phyloP scores from a whole-genome alignment of 2,888 invertebrate species.

The Leptodirus hochenwartii region DNA sequence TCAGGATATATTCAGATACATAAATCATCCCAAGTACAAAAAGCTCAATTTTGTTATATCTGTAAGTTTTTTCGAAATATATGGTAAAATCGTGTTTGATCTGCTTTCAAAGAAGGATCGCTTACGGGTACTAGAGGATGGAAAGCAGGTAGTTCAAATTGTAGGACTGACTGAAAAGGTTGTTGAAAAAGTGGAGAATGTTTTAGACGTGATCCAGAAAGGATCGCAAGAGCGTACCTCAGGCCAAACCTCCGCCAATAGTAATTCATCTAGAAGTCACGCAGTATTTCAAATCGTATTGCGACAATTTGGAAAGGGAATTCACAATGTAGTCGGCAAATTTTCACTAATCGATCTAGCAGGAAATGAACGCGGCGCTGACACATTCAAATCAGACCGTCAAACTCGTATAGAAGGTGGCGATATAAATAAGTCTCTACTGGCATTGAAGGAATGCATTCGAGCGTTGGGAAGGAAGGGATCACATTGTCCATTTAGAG shows the following conservation, averaged over 20 bases:
- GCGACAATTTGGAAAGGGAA: constrained; percentile 39
- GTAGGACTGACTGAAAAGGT: constrained; percentile 87
- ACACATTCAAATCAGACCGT: constrained; percentile 88
- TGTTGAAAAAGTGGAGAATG: constrained; percentile 82
- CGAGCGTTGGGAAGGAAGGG: constrained; percentile 88
- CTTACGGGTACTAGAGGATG: constrained; percentile 89
- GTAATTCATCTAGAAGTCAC: constrained; percentile 95
- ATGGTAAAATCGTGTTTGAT: constrained; percentile 90
- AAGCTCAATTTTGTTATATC: constrained; percentile 73
- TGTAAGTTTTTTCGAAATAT: constrained; percentile 97
- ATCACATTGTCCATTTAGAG: constrained; percentile 91
- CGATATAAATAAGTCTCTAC: constrained; percentile 90
- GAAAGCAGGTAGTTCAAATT: constrained; percentile 92
- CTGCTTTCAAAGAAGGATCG: constrained; percentile 81
- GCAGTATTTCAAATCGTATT: constrained; percentile 97
- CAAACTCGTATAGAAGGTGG: constrained; percentile 87
- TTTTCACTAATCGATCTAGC: constrained; percentile 96
- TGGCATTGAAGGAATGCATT: constrained; percentile 96
- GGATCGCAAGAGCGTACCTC: constrained; percentile 84
- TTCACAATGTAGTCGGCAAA: constrained; percentile 73
- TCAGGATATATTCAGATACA: constrained; percentile 66
- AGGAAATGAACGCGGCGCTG: constrained; percentile 98
- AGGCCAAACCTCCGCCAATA: constrained; percentile 93
- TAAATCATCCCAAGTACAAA: constrained; percentile 49
- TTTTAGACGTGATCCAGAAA: constrained; percentile 77